Base-by-base conservation (phyloP, 2,888 invertebrate genomes). In the Tridacna crocea region DNA sequence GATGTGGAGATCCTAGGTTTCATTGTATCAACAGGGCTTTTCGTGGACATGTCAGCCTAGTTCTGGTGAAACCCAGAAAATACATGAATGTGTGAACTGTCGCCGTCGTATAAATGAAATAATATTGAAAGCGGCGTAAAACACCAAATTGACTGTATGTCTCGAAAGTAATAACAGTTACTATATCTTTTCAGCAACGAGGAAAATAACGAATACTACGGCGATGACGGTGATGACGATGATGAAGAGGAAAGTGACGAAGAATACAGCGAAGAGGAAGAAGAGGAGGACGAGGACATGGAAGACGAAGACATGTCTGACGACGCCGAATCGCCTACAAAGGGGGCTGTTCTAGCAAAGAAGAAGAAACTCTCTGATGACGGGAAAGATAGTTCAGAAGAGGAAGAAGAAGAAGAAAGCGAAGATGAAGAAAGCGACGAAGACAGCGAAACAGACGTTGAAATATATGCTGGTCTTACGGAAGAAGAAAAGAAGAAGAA, bases 171-270 rank as follows among this genome's bases (percentile, higher is more conserved):
- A 36, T 36, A 8, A 36, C 36, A 36, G 36, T 36, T 36, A 8
- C 8, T 8, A 36, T 36, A 36, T 36, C 8, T 36, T 8, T 70
- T 22, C 72, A 77, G 77, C 19, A 77, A 70, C n/a, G 77, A 77
- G 61, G 68, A 73, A 73, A 72, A 79, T 13, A 63, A 72, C 17
- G 48, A 58, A 48, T 65, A 76, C 19, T 75, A 79, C 27, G 65
- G 74, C 24, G 79, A 58, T 48, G 68, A 55, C n/a, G 73, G 79
- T 63, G 80, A 77, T 60, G 72, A 80, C 55, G 76, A 79, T 26
- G 75, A 75, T 36, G 36, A 70, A 12, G 60, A 66, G 12, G 68
- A 55, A 17, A 76, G 74, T 12, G 77, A 75, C 1, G 77, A 77
- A n/a, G 60, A 75, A 10, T 72, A 76, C 13, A 72, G 65, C 8